Conservation (phyloP, 2,888 invertebrate genomes). For the Pycnomerus fuliginosus region DNA sequence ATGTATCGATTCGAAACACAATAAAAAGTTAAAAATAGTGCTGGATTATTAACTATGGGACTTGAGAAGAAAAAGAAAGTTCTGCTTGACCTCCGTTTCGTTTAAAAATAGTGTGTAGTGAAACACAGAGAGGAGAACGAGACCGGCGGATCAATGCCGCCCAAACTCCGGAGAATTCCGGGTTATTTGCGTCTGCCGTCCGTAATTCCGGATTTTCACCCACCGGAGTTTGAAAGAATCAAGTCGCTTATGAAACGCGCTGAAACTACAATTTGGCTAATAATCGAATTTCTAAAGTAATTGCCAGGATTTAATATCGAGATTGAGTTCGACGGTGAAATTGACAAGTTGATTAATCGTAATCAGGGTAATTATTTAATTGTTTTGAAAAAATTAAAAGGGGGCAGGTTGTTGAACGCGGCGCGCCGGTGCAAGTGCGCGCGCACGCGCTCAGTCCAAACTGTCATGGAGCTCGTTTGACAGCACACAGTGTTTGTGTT, state of each 20-base stretch:
- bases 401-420: constrained; percentile 7
- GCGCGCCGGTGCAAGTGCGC: constrained; percentile 15
- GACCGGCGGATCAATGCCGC: constrained; percentile 25
- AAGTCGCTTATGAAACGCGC: no score
- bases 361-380: no score
- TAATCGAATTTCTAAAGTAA: no score
- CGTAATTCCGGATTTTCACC: no score
- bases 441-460: constrained; percentile 41
- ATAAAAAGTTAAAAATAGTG: constrained; percentile 22
- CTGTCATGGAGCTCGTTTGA: constrained; percentile 52
- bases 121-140: no score
- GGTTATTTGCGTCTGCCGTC: constrained; percentile 7
- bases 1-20: no score
- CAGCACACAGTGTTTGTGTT: constrained; percentile 48
- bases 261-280: no score
- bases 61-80: constrained; percentile 25
- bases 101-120: constrained; percentile 33
- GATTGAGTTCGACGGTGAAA: no score
- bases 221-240: no score
- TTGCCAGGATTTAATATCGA: no score
- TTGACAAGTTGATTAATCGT: no score
- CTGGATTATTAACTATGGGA: constrained; percentile 20
- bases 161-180: constrained; percentile 20
- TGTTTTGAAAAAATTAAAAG: background rate
- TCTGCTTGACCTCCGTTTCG: constrained; percentile 34